A percentile compares a stretch with the other conserved stretches of the same genome.
These are phyloP conservation scores for Gymnogyps californianus DNA, from an alignment of 2,113 vertebrate genomes.

Conservation along the genomic window DNA sequence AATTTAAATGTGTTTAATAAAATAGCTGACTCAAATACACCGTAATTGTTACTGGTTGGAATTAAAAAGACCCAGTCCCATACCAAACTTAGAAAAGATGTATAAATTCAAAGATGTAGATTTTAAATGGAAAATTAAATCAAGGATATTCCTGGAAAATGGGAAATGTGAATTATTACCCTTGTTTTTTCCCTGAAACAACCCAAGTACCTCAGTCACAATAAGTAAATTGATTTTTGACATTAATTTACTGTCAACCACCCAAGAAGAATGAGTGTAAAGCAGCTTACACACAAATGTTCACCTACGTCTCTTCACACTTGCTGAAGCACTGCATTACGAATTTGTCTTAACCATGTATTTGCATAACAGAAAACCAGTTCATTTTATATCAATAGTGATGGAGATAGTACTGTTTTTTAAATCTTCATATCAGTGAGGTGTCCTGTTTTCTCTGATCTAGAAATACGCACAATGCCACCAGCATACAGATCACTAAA, in stretches of 20 bases:
- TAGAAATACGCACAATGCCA: neutral
- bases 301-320: neutral
- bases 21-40: conserved; percentile 43
- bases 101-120: neutral
- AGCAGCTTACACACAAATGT: conserved; percentile 10
- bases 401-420: neutral
- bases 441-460: neutral
- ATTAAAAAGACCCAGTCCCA: conserved; percentile 39
- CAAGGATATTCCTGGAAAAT: conserved; percentile 31
- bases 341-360: neutral
- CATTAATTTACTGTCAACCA: neutral
- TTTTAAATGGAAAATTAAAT: conserved; percentile 12
- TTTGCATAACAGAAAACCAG: neutral
- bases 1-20: conserved; percentile 58
- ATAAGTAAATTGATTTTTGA: conserved; percentile 50
- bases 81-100: conserved; percentile 38
- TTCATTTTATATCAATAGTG: neutral
- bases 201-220: neutral
- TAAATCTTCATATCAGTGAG: neutral
- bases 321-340: neutral
- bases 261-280: neutral
- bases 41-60: conserved; percentile 36
- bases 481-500: neutral
- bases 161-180: conserved; percentile 41
- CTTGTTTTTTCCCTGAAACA: conserved; percentile 34